These are phyloP conservation scores for Drosophila sturtevanti DNA, from an alignment of 1,140 invertebrate genomes.

Conservation along the genomic window DNA sequence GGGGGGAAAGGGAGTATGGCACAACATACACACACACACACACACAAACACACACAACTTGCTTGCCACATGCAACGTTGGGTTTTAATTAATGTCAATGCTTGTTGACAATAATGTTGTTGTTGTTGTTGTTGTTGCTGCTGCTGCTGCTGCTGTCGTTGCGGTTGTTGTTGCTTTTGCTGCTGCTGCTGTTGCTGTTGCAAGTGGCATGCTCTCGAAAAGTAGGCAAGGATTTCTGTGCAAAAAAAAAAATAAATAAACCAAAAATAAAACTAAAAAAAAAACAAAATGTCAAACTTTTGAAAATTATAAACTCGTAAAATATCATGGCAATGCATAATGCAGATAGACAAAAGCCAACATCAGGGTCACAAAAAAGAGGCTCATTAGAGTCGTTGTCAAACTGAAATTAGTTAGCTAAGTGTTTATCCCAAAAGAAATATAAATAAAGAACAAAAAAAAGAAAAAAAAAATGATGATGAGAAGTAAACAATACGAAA, in stretches of 20 bases:
- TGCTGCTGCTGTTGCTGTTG: background rate
- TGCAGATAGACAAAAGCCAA: background rate
- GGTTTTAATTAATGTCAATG: constrained; percentile 78
- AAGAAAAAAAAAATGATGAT: too few species aligned
- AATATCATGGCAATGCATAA: background rate
- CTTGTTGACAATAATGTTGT: constrained; percentile 65
- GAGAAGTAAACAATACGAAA: too few species aligned
- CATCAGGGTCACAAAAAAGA: background rate
- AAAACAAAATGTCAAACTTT: background rate
- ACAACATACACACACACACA: constrained; percentile 6
- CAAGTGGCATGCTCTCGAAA: constrained; percentile 22
- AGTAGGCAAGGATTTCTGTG: constrained; percentile 34
- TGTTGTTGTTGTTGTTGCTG: background rate
- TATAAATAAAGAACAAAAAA: too few species aligned
- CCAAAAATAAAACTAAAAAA: background rate
- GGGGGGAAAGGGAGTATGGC: background rate
- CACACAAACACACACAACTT: constrained; percentile 22
- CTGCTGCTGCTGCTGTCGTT: background rate
- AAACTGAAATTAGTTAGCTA: background rate
- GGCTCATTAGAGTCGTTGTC: constrained; percentile 5
- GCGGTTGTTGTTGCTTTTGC: background rate
- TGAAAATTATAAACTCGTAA: constrained; percentile 7
- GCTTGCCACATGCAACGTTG: constrained; percentile 66
- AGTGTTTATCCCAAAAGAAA: background rate
- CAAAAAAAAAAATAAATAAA: background rate